Base-by-base conservation (phyloP, 2,888 invertebrate species). In the Harpalus rufipes region DNA sequence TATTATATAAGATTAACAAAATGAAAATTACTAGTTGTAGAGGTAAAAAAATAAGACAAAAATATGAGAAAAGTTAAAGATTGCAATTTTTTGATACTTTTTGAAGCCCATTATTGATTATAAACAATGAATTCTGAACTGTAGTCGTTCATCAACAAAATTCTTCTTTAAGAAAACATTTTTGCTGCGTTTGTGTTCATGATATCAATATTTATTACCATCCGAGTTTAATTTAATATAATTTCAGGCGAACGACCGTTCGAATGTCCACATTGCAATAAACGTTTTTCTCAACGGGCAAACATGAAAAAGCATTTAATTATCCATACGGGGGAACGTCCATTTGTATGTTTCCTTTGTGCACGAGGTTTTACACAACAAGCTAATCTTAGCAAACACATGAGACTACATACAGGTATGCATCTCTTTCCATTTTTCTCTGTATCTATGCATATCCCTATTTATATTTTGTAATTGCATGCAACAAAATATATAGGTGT, bases 201-300 rank as follows among this genome's bases (percentile, higher is more conserved):
- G 1, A 72, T 44, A 7, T 21, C n/a, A 65, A 65, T 68, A 51
- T 32, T 18, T 16, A 68, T 16, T 21, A 68, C 32, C 7, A 18
- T 5, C 59, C 8, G 7, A 18, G 32, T 32, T 32, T 32, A 59
- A 59, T 14, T 16, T 18, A 32, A 32, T 59, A 4, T 14, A 86
- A 51, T 51, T 51, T 51, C 12, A 51, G 87, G 88, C 12, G 87
- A 87, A 86, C 86, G 87, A 81, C 86, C 87, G 44, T 88, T 87
- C 79, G 86, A 87, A 78, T 88, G 88, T 74, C 83, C 85, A 39
- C 82, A 85, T 51, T 88, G 88, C 59, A 86, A 85, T 39, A 88
- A 87, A 86, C 85, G 86, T n/a, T 88, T 88, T 83, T 87, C 88
- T 2, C 88, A 88, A 81, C 86, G 87, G 14, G 88, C 87, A n/a